Conservation (phyloP, 2,113 vertebrate genomes). For the Hemiprocne comata region DNA sequence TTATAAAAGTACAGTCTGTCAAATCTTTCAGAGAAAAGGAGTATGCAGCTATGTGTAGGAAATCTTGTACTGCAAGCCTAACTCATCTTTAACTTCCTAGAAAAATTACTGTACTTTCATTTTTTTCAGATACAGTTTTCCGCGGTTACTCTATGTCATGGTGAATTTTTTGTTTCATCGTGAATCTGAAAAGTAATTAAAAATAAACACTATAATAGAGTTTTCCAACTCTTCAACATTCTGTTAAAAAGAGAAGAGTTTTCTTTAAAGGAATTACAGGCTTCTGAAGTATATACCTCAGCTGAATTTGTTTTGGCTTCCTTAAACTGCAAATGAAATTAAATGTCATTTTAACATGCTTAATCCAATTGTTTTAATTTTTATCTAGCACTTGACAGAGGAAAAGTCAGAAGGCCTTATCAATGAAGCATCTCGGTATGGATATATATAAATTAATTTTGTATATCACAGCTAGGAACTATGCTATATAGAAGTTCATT, state of each 20-base stretch:
- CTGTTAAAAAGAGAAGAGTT: not conserved
- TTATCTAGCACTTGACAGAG: conserved; percentile 87
- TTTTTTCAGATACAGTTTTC: not conserved
- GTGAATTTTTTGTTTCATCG: not conserved
- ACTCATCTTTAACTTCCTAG: not conserved
- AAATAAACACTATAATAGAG: not conserved
- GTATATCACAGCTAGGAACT: not conserved
- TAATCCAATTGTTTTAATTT: conserved; percentile 43
- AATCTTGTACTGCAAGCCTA: not conserved
- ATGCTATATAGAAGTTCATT: not conserved
- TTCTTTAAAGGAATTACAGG: not conserved
- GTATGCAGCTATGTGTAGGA: not conserved
- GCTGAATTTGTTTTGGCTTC: not conserved
- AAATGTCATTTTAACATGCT: not conserved
- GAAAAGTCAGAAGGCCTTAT: conserved; percentile 88
- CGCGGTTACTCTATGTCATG: not conserved
- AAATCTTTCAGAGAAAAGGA: not conserved
- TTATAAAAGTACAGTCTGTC: not conserved
- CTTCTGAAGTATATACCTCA: not conserved
- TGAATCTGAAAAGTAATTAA: not conserved
- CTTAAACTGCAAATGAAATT: not conserved
- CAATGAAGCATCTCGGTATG: conserved; percentile 94
- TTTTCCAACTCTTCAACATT: not conserved
- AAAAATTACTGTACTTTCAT: not conserved
- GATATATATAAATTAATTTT: not conserved